phyloP scores from a whole-genome alignment of 92 coral and sea anemone species.

The Umimayanthus kanabou region DNA sequence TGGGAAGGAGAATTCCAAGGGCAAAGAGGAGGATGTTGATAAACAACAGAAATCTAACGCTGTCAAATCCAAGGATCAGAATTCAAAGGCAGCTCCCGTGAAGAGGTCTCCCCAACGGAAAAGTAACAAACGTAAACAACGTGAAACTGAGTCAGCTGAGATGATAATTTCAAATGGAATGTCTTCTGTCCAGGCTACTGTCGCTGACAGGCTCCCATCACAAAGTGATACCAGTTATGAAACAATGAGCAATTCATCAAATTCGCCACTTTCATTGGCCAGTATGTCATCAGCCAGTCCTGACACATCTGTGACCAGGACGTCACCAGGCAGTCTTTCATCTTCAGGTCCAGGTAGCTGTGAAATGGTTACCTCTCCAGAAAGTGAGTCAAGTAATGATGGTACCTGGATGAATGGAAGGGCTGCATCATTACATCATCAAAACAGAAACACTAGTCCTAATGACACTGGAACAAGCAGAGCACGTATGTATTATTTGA shows the following conservation, averaged over 20 bases:
- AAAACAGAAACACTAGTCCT: neutral
- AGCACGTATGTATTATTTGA: neutral
- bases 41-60: neutral
- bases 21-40: neutral
- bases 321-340: neutral
- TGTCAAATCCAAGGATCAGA: neutral
- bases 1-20: neutral
- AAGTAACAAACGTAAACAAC: constrained; percentile 22
- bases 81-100: neutral
- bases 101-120: constrained; percentile 18
- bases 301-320: neutral
- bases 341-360: neutral
- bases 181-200: constrained; percentile 1
- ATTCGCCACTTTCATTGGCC: neutral
- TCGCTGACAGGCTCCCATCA: neutral
- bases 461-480: neutral
- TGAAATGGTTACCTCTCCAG: constrained; percentile 24
- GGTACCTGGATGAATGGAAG: neutral
- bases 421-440: neutral
- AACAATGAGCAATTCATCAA: neutral
- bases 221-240: neutral
- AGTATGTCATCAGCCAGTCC: constrained; percentile 24
- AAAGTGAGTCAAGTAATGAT: neutral
- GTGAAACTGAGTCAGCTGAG: neutral
- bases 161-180: neutral